phyloP scores from a whole-genome alignment of 2,888 invertebrate genomes.

The Elysia crispata region DNA sequence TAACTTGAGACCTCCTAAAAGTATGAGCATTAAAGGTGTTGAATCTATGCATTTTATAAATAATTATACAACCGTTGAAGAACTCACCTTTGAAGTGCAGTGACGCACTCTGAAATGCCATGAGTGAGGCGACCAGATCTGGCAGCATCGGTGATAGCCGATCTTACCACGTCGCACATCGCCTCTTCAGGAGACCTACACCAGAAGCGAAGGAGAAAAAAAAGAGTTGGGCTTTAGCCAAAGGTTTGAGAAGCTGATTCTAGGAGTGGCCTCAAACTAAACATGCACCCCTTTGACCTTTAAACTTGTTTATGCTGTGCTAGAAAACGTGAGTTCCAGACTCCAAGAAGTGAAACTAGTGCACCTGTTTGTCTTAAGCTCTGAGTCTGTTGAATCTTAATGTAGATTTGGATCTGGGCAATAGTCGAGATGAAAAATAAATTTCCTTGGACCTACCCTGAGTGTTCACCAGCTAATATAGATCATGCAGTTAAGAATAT shows the following conservation, averaged over 20 bases:
- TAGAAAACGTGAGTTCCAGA: neutral
- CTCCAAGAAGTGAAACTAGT: neutral
- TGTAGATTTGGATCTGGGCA: no score
- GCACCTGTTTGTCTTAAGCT: no score
- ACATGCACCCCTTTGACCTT: no score
- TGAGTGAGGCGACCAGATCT: constrained; percentile 29
- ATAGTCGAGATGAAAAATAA: no score
- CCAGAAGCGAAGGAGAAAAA: neutral
- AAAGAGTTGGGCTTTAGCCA: neutral
- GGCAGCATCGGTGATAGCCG: constrained; percentile 27
- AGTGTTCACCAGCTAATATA: no score
- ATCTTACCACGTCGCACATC: constrained; percentile 33
- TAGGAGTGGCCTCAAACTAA: neutral
- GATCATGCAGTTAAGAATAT: no score
- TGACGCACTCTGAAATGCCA: constrained; percentile 37
- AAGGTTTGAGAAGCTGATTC: neutral
- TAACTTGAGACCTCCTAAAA: no score
- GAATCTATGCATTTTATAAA: no score
- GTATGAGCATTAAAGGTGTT: no score
- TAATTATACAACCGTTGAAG: no score
- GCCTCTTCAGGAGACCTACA: constrained; percentile 42
- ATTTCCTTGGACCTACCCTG: no score
- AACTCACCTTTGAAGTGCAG: constrained; percentile 33
- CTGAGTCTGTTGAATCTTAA: no score
- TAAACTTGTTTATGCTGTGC: neutral